Evolutionary conservation across 23 tunicate species (phyloP), one percentile per base, ranked within the genome.

Genomic region (Halocynthia aurantium): DNA sequence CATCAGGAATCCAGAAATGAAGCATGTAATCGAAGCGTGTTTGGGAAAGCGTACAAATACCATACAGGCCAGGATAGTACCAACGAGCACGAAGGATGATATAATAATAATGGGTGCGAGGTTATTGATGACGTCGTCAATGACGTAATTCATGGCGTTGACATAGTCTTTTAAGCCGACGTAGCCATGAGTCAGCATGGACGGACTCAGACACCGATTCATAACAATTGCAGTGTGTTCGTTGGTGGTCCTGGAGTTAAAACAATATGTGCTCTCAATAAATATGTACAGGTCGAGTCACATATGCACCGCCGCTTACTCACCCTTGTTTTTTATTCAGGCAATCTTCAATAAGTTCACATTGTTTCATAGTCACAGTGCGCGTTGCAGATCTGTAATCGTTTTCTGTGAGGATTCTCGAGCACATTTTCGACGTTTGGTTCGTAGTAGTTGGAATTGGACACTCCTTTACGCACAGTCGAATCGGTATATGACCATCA

Each of bases 391-490:
- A 15, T 40, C 31, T 65, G 71, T 85, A 85, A 8, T 55, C 75
- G 64, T 79, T 85, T 61, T 78, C 84, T 52, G 61, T 7, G 8
- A 85, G 64, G 10, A 85, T 62, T 20, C 51, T 22, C 31, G 49
- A 49, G 52, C 89, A 85, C 51, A 15, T 55, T 8, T 77, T 53
- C 18, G 17, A 53, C 7, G 62, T 61, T 7, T 68, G 50, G 50
- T 44, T 54, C 53, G 49, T 18, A 15, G 11, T 15, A 67, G 21
- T 67, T 8, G 51, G 22, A 31, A 31, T 31, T 6, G 93, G 93
- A 60, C 93, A 87, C 15, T 50, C 15, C 40, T 72, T 72, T 7
- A 82, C 85, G 53, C 93, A 87, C 62, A 87, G 22, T 58, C 77
- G 81, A 13, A 85, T 71, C 8, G 70, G 17, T 9, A 50, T n/a